A percentile compares a stretch with the other conserved stretches of the same genome.
These are phyloP conservation scores for Bungarus multicinctus DNA, from an alignment of 2,113 vertebrate genomes.

Conservation along the genomic window DNA sequence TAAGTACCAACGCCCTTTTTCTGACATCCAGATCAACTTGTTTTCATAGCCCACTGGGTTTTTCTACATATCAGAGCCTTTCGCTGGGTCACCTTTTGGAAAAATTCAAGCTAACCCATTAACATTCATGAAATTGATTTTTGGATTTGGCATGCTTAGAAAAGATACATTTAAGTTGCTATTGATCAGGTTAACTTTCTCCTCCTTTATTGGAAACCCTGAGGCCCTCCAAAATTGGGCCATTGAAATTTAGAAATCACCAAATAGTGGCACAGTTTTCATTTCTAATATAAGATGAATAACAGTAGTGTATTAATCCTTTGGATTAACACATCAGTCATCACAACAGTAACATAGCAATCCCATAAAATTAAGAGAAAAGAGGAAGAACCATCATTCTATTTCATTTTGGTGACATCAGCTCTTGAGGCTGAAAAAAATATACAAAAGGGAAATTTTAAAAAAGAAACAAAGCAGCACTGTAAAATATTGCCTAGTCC, in stretches of 20 bases:
- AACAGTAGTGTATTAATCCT: not conserved
- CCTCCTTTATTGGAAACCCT: not conserved
- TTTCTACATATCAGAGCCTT: not conserved
- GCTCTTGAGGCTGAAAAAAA: not conserved
- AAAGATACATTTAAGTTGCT: not conserved
- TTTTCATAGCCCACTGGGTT: not conserved
- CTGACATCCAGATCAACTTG: too few species aligned
- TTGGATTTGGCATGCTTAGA: not conserved
- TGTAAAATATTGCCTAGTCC: not conserved
- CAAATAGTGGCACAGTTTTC: not conserved
- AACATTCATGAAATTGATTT: not conserved
- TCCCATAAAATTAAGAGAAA: not conserved
- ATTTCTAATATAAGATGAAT: not conserved
- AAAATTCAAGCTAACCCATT: not conserved
- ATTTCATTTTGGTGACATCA: not conserved
- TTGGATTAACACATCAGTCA: not conserved
- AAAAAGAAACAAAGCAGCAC: not conserved
- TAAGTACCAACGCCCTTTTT: too few species aligned
- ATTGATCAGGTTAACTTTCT: not conserved
- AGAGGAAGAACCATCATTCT: not conserved
- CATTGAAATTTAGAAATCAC: not conserved
- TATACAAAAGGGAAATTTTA: not conserved
- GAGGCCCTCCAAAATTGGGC: not conserved
- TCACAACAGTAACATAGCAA: not conserved
- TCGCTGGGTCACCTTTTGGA: not conserved